phyloP scores from a whole-genome alignment of 2,888 invertebrate species.

The Rhabditoides inermis region DNA sequence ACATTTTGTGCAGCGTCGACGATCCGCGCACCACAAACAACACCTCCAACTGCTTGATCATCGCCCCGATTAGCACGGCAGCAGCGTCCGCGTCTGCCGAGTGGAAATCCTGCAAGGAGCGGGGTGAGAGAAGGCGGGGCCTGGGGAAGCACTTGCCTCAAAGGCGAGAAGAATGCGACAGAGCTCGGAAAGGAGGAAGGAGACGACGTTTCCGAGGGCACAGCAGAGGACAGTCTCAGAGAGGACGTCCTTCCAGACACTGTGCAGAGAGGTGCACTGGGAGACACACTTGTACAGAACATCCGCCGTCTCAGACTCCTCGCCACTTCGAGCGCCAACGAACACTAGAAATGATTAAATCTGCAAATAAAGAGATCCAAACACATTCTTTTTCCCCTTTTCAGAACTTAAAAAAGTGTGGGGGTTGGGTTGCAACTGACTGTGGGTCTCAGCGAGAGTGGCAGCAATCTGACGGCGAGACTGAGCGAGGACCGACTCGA shows the following conservation, averaged over 20 bases:
- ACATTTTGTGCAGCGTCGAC: slow-evolving; percentile 31
- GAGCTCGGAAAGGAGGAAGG: slow-evolving; percentile 34
- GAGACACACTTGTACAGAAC: too few species aligned
- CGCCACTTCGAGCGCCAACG: too few species aligned
- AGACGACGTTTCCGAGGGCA: slow-evolving; percentile 34
- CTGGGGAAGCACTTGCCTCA: neutral
- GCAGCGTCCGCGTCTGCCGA: slow-evolving; percentile 20
- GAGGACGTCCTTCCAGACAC: slow-evolving; percentile 11
- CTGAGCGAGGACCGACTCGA: slow-evolving; percentile 33
- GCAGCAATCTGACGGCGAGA: slow-evolving; percentile 9
- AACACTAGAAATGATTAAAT: too few species aligned
- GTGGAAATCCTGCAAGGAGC: slow-evolving; percentile 17
- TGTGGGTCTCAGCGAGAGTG: neutral
- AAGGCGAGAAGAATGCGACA: slow-evolving; percentile 5
- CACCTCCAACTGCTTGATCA: slow-evolving; percentile 21
- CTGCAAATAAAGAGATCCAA: too few species aligned
- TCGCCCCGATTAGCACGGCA: slow-evolving; percentile 17
- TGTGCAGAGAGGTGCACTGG: neutral
- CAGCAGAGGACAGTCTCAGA: slow-evolving; percentile 39
- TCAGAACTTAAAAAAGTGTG: slow-evolving; percentile 8
- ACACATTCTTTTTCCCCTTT: too few species aligned
- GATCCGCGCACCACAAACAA: slow-evolving; percentile 18
- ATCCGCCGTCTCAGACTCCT: too few species aligned
- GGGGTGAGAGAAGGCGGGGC: neutral
- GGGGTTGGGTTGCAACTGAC: neutral